Percentiles rank a stretch among this genome's conserved stretches.
Conservation (phyloP, 2,113 vertebrate species). For the Cnemophilus loriae region DNA sequence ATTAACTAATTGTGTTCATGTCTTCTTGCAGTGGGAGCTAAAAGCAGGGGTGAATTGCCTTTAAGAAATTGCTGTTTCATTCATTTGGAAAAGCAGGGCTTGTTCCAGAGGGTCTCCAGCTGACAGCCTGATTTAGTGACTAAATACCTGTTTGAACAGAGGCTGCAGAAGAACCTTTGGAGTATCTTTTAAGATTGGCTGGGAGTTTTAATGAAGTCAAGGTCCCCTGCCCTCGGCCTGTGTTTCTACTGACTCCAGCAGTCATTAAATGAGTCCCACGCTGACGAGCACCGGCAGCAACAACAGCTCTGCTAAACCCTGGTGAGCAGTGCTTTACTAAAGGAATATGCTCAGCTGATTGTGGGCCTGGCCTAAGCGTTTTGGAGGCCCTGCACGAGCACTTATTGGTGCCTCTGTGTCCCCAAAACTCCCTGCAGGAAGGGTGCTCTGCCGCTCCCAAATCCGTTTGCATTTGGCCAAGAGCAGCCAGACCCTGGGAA, state of each 20-base stretch:
- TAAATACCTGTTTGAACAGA: constrained; percentile 38
- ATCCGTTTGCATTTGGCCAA: neutral
- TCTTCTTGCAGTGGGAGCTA: neutral
- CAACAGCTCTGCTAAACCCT: neutral
- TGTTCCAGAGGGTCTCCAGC: neutral
- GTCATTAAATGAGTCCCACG: neutral
- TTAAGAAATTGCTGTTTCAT: neutral
- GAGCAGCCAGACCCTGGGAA: neutral
- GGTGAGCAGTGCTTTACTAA: neutral
- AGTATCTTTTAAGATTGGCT: constrained; percentile 19
- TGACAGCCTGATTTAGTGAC: constrained; percentile 21
- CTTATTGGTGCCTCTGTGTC: neutral
- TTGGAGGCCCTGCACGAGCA: neutral
- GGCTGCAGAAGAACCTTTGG: constrained; percentile 17
- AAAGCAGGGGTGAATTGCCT: neutral
- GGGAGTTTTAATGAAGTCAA: constrained; percentile 41
- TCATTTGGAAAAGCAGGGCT: neutral
- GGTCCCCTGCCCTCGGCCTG: neutral
- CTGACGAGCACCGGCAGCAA: neutral
- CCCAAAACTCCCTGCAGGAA: neutral
- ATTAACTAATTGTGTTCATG: neutral
- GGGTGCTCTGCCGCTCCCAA: rapidly evolving
- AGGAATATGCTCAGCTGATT: neutral
- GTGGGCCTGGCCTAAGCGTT: neutral
- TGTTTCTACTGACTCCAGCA: neutral